Conservation (phyloP, 2,888 invertebrate genomes). For the Calliphora vomitoria region DNA sequence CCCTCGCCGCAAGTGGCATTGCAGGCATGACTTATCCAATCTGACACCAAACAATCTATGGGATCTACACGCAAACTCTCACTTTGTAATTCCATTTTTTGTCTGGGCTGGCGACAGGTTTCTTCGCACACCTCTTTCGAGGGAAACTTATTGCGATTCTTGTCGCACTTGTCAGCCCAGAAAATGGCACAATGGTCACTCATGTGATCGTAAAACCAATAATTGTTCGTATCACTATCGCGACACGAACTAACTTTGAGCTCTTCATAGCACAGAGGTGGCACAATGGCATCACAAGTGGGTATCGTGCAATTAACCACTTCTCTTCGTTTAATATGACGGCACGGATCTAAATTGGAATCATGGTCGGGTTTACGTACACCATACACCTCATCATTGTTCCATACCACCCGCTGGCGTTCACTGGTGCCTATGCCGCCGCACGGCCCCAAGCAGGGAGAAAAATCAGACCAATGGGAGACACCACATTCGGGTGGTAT, state of each 20-base stretch:
- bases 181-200: constrained; percentile 92
- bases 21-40: constrained; percentile 85
- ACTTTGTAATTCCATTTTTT: constrained; percentile 78
- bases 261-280: constrained; percentile 80
- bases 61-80: constrained; percentile 78
- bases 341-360: constrained; percentile 81
- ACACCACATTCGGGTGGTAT: constrained; percentile 87
- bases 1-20: constrained; percentile 86
- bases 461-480: constrained; percentile 92
- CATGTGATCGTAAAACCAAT: constrained; percentile 93
- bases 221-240: constrained; percentile 89
- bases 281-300: constrained; percentile 81
- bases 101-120: constrained; percentile 86
- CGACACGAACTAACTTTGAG: constrained; percentile 90
- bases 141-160: constrained; percentile 94
- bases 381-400: constrained; percentile 81
- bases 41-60: constrained; percentile 85
- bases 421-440: constrained; percentile 89
- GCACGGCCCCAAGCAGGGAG: constrained; percentile 91
- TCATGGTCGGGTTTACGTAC: constrained; percentile 77
- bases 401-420: constrained; percentile 85
- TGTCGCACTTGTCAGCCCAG: constrained; percentile 93
- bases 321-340: constrained; percentile 80
- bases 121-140: constrained; percentile 89
- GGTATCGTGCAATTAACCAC: constrained; percentile 81